These are phyloP conservation scores for Acromyrmex heyeri DNA, from an alignment of 1,140 invertebrate genomes.

Conservation along the genomic window DNA sequence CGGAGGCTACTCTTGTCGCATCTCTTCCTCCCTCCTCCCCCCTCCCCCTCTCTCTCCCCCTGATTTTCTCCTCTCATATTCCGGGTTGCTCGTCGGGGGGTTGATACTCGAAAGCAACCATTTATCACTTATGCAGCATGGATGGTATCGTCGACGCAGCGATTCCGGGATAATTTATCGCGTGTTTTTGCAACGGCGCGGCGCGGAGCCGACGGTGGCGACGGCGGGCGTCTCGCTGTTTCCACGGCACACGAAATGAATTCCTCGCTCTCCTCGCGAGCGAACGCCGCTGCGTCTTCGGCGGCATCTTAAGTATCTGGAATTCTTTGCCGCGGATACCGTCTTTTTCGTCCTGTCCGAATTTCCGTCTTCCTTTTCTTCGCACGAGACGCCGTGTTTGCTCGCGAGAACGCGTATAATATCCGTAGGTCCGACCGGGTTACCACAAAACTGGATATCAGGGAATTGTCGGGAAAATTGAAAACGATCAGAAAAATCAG, in stretches of 20 bases:
- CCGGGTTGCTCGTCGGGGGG: conserved; percentile 9
- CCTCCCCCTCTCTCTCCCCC: too few species aligned
- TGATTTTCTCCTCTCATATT: neutral
- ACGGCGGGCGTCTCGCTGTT: conserved; percentile 45
- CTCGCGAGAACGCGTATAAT: conserved; percentile 1
- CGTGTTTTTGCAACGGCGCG: conserved; percentile 54
- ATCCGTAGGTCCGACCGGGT: too few species aligned
- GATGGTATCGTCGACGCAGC: conserved; percentile 62
- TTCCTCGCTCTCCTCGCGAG: conserved; percentile 23
- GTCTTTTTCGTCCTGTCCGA: conserved; percentile 24
- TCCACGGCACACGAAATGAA: conserved; percentile 52
- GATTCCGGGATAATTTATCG: conserved; percentile 61
- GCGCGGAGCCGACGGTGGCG: conserved; percentile 9
- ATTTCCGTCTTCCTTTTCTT: neutral
- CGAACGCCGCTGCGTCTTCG: conserved; percentile 24
- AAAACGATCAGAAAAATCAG: too few species aligned
- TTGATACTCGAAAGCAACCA: conserved; percentile 61
- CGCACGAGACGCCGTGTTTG: conserved; percentile 16
- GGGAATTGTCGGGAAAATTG: too few species aligned
- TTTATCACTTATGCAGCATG: conserved; percentile 61
- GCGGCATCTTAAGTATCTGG: conserved; percentile 50
- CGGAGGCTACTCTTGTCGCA: neutral
- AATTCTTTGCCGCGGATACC: conserved; percentile 20
- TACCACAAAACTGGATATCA: too few species aligned
- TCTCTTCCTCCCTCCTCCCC: too few species aligned